phyloP scores from a whole-genome alignment of 2,113 vertebrate species.

The Aix galericulata region DNA sequence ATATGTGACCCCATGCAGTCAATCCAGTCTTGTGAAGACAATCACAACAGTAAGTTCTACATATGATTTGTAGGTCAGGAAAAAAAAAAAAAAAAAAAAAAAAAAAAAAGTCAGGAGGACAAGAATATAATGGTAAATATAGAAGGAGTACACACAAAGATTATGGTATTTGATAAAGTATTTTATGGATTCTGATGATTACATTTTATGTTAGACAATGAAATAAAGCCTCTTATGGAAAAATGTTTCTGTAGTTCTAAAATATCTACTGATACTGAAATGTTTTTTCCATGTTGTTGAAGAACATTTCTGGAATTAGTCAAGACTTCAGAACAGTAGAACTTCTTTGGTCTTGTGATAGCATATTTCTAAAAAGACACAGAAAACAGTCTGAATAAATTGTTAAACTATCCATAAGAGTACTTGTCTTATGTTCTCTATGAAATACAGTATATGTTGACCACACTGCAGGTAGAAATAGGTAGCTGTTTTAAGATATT shows the following conservation, averaged over 20 bases:
- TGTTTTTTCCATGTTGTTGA: not conserved
- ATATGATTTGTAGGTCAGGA: not conserved
- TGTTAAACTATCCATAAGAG: not conserved
- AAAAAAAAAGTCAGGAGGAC: not conserved
- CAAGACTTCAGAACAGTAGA: not conserved
- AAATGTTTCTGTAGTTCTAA: not conserved
- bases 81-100: not conserved
- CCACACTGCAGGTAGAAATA: not conserved
- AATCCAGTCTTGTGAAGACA: not conserved
- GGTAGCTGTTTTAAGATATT: not conserved
- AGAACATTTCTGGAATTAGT: not conserved
- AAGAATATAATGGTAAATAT: not conserved
- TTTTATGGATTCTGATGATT: not conserved
- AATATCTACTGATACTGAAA: not conserved
- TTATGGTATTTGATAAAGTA: not conserved
- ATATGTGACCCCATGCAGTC: not conserved
- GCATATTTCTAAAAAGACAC: not conserved
- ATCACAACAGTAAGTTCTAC: not conserved
- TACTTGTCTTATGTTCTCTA: not conserved
- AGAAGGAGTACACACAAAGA: not conserved
- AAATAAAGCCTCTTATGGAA: not conserved
- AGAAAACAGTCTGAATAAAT: not conserved
- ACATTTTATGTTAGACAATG: not conserved
- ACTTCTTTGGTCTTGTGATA: not conserved
- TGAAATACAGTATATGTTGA: not conserved